These are phyloP conservation scores for Sisyra nigra DNA, from an alignment of 2,888 invertebrate species.

Conservation along the genomic window DNA sequence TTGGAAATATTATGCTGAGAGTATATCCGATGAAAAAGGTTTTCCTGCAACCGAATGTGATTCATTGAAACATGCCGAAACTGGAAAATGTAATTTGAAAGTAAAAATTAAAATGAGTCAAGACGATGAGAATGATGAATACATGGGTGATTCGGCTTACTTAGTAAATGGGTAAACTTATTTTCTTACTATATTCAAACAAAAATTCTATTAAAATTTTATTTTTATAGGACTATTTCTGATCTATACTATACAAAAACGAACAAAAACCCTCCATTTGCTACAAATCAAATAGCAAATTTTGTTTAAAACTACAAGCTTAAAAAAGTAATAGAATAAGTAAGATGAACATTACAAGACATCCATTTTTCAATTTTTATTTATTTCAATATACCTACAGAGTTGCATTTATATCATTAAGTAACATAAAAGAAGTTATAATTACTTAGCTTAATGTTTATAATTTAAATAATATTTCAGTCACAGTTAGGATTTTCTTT, in stretches of 20 bases:
- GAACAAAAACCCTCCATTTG: neutral
- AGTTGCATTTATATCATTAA: too few species aligned
- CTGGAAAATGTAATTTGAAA: constrained; percentile 16
- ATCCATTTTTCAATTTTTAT: too few species aligned
- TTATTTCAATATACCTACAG: too few species aligned
- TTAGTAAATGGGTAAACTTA: constrained; percentile 16
- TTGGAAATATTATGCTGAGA: constrained; percentile 22
- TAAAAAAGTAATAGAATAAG: too few species aligned
- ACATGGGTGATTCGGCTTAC: constrained; percentile 21
- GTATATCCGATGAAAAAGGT: constrained; percentile 18
- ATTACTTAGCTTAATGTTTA: too few species aligned
- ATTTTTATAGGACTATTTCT: neutral
- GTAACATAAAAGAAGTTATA: too few species aligned
- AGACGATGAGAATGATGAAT: constrained; percentile 10
- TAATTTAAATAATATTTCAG: too few species aligned
- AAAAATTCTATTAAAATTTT: too few species aligned
- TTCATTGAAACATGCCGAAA: constrained; percentile 19
- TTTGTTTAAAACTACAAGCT: neutral
- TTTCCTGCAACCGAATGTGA: constrained; percentile 20
- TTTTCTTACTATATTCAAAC: neutral
- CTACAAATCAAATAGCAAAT: neutral
- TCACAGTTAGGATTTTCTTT: too few species aligned
- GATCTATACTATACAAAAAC: constrained; percentile 1
- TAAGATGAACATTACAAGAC: too few species aligned
- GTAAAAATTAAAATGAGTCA: too few species aligned